Evolutionary conservation across 2,888 invertebrate genomes (phyloP).

Genomic region (Chalcis sispes): DNA sequence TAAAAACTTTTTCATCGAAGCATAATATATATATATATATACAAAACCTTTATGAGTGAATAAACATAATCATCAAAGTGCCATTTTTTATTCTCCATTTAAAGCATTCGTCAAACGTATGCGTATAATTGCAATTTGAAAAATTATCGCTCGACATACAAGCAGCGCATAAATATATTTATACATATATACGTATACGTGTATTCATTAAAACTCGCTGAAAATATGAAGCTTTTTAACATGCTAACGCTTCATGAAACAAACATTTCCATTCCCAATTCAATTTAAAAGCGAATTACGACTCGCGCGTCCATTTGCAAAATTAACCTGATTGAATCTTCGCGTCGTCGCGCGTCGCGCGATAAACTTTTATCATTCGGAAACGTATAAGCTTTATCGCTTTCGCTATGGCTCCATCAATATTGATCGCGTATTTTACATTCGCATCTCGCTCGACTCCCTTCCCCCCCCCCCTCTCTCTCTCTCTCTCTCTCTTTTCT

Average conservation of each 20-base stretch:
- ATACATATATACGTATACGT: too few relatives aligned
- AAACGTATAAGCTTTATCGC: slow-evolving; percentile 39
- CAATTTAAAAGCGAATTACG: slow-evolving; percentile 22
- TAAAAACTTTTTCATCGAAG: too few relatives aligned
- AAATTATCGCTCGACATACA: too few relatives aligned
- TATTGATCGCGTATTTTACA: slow-evolving; percentile 32
- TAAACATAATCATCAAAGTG: too few relatives aligned
- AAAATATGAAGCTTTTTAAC: too few relatives aligned
- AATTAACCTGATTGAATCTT: slow-evolving; percentile 6
- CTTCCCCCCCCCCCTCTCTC: background rate
- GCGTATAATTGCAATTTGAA: too few relatives aligned
- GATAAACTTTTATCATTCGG: slow-evolving; percentile 32
- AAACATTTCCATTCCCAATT: slow-evolving; percentile 14
- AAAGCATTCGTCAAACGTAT: too few relatives aligned
- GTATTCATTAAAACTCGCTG: too few relatives aligned
- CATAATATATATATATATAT: too few relatives aligned
- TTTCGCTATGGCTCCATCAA: slow-evolving; percentile 32
- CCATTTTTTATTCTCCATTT: too few relatives aligned
- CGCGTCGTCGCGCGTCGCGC: slow-evolving; percentile 1
- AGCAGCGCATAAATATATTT: too few relatives aligned
- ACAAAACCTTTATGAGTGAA: too few relatives aligned
- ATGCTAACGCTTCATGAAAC: slow-evolving; percentile 4
- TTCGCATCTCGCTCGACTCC: background rate
- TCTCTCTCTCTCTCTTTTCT: background rate
- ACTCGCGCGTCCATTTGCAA: slow-evolving; percentile 25